Evolutionary conservation across 2,113 vertebrate genomes (phyloP), one percentile per base, ranked within the genome.

Genomic region (Stigmatopora nigra): DNA sequence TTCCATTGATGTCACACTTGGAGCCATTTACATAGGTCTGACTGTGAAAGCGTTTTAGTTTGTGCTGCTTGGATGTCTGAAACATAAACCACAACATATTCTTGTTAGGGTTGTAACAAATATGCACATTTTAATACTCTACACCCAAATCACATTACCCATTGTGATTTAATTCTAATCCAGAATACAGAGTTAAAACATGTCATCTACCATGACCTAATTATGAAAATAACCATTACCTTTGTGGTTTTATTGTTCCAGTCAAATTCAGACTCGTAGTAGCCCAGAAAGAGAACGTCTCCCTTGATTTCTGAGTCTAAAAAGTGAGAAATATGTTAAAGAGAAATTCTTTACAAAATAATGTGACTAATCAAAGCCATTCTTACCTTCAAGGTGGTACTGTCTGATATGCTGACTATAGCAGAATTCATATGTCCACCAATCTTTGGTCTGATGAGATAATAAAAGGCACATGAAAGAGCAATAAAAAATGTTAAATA

Each of bases 341-440:
- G 17, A 7, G 41, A 16, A 1, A 1, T 1, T 7, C n/a, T 58
- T 15, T 16, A 61, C 12, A 61, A 69, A 71, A 51, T 61, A 3
- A 68, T 0, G 10, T 13, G 0, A 15, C 52, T 31, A 68, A 4
- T 2, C 7, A 22, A 2, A 2, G 10, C 19, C 3, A 1, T 12
- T 47, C 58, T 84, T 78, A 95, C 95, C 95, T 92, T 97, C 92
- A 52, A 95, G 88, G 71, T 97, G 95, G 80, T 97, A 98, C 71
- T 98, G 95, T 78, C 94, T 92, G 76, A 98, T 93, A 72, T 96
- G 89, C 65, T 91, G 88, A 72, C 93, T 92, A 1, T 95, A 93
- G 82, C 95, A 97, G 81, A 97, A 95, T 82, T 97, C 94, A 1
- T 98, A 97, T 0, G 95, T 97, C 95, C 95, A 98, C 95, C 95